Evolutionary conservation across 2,888 invertebrate species (phyloP).

Genomic region (Acanthosepion esculentum): DNA sequence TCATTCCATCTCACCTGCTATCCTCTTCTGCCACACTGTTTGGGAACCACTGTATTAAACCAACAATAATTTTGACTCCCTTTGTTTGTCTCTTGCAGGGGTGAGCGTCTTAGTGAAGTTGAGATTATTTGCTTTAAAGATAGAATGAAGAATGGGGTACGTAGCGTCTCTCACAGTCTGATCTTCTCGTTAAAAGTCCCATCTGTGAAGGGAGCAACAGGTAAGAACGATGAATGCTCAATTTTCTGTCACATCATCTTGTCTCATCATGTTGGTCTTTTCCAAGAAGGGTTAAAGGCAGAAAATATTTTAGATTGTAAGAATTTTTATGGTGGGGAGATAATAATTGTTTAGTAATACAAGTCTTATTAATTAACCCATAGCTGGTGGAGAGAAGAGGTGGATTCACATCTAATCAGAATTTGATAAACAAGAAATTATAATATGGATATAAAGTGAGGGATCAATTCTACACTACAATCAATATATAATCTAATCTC

Average conservation of each 20-base stretch:
- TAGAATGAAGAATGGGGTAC: constrained; percentile 69
- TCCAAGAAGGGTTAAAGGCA: background rate
- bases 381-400: too few species aligned
- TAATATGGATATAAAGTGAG: too few species aligned
- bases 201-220: constrained; percentile 55
- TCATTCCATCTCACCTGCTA: too few species aligned
- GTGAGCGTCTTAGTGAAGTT: constrained; percentile 57
- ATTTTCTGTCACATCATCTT: background rate
- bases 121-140: constrained; percentile 74
- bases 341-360: too few species aligned
- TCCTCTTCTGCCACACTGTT: too few species aligned
- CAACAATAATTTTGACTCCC: background rate
- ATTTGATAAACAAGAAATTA: too few species aligned
- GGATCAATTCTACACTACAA: too few species aligned
- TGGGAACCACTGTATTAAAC: background rate
- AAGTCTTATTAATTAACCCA: too few species aligned
- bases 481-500: too few species aligned
- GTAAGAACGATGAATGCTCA: constrained; percentile 52
- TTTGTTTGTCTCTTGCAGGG: constrained; percentile 56
- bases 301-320: too few species aligned
- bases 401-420: too few species aligned
- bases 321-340: too few species aligned
- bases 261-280: background rate
- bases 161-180: constrained; percentile 72
- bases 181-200: constrained; percentile 60